These are phyloP conservation scores for Synaphobranchus kaupii DNA, from an alignment of 2,797 vertebrate genomes.

Conservation along the genomic window DNA sequence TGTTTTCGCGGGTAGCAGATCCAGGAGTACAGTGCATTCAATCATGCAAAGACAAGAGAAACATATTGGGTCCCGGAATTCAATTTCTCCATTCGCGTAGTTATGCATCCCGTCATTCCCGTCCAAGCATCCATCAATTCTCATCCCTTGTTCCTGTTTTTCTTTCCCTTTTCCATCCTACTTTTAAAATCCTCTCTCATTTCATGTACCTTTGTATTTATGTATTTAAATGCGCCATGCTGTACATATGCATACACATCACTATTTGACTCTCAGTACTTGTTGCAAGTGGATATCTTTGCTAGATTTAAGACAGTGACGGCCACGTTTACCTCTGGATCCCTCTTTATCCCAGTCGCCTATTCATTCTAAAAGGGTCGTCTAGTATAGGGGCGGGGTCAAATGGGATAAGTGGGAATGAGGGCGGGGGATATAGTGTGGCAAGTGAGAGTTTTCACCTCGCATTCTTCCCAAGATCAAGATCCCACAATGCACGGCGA, in stretches of 20 bases:
- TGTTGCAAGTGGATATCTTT: background rate
- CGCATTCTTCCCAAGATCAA: constrained; percentile 53
- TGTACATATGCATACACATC: background rate
- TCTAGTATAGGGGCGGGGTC: constrained; percentile 53
- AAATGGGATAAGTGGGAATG: constrained; percentile 41
- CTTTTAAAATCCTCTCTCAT: background rate
- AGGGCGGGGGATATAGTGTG: background rate
- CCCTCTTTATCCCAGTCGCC: constrained; percentile 24
- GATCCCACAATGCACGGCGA: constrained; percentile 37
- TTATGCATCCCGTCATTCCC: constrained; percentile 63
- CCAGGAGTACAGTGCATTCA: constrained; percentile 10
- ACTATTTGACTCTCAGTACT: background rate
- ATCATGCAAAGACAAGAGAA: constrained; percentile 46
- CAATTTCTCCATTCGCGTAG: constrained; percentile 62
- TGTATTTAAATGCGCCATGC: background rate
- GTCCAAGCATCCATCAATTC: constrained; percentile 58
- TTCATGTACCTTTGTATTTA: background rate
- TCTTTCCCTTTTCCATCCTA: constrained; percentile 35
- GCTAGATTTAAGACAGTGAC: background rate
- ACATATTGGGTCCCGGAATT: constrained; percentile 55
- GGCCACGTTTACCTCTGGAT: background rate
- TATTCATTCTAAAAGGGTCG: constrained; percentile 55
- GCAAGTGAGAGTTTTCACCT: constrained; percentile 44
- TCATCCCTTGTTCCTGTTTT: constrained; percentile 44
- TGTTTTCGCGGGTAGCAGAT: background rate